Percentiles rank a stretch among this genome's conserved stretches.
These are phyloP conservation scores for Vidua chalybeata DNA, from an alignment of 2,113 vertebrate genomes.

Conservation along the genomic window DNA sequence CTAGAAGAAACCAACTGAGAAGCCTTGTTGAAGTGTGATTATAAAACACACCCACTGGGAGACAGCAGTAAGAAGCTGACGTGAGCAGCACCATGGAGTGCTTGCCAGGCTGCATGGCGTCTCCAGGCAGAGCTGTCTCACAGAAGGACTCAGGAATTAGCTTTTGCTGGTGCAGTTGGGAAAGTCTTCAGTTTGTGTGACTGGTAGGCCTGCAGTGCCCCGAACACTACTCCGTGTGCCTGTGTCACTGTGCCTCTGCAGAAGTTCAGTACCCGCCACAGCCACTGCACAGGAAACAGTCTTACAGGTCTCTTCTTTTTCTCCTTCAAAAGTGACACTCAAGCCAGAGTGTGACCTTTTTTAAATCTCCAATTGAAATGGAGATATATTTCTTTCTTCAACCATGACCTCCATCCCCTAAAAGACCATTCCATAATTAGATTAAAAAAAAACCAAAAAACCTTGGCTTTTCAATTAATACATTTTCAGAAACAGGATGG, in stretches of 20 bases:
- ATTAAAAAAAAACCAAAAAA: not conserved
- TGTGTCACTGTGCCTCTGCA: not conserved
- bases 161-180: not conserved
- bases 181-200: not conserved
- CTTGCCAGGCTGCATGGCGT: not conserved
- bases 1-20: not conserved
- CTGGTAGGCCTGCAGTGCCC: rapidly evolving
- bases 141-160: not conserved
- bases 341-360: not conserved
- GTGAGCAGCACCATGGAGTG: not conserved
- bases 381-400: not conserved
- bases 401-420: not conserved
- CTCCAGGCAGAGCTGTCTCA: not conserved
- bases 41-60: not conserved
- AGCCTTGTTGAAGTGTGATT: not conserved
- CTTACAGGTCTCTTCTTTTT: not conserved
- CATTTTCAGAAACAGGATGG: not conserved
- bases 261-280: not conserved
- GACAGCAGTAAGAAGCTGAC: not conserved
- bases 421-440: not conserved
- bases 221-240: not conserved
- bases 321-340: not conserved
- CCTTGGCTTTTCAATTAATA: not conserved
- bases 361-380: not conserved
- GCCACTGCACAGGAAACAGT: not conserved